phyloP scores from a whole-genome alignment of 2,797 vertebrate genomes.

The Coracias cyanogaster region DNA sequence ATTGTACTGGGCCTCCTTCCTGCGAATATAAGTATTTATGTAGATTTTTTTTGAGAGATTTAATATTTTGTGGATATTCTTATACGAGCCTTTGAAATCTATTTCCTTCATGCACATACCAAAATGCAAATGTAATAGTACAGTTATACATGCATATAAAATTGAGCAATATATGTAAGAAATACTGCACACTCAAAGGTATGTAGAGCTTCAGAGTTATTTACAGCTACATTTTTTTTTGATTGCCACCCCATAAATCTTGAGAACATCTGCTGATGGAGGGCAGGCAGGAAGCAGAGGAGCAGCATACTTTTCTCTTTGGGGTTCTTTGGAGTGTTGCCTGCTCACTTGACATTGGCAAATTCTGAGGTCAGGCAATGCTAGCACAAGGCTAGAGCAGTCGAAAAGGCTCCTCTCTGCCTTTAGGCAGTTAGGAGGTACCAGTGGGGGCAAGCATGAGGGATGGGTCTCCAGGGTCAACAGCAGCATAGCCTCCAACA shows the following conservation, averaged over 20 bases:
- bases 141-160: background rate
- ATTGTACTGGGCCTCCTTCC: background rate
- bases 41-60: background rate
- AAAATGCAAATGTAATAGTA: background rate
- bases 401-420: background rate
- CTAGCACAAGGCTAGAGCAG: background rate
- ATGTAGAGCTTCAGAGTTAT: background rate
- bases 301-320: background rate
- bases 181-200: background rate
- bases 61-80: background rate
- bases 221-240: background rate
- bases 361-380: background rate
- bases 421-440: background rate
- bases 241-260: background rate
- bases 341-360: background rate
- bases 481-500: background rate
- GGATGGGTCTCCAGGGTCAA: background rate
- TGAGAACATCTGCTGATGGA: background rate
- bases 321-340: background rate
- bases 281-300: background rate
- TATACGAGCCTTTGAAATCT: background rate
- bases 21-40: background rate
- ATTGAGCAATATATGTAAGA: background rate
- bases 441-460: fast-evolving
- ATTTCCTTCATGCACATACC: background rate